Evolutionary conservation across 2,113 vertebrate genomes (phyloP).

Genomic region (Cephalopterus ornatus): DNA sequence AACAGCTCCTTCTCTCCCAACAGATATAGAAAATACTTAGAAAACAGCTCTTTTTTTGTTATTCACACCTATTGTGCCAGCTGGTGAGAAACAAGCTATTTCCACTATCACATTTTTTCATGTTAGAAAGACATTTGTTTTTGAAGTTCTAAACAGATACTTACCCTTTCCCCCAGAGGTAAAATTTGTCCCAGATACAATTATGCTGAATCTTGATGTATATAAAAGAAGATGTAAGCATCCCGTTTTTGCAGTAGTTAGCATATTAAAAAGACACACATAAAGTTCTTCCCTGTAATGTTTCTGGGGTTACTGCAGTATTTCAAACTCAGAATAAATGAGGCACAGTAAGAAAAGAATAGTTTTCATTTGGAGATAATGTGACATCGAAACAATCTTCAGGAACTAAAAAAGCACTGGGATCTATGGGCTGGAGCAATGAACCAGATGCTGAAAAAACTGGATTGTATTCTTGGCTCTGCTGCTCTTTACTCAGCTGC

Average conservation of each 20-base stretch:
- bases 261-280: constrained; percentile 8
- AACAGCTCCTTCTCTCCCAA: background rate
- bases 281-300: background rate
- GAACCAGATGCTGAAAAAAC: background rate
- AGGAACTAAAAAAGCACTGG: background rate
- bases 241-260: background rate
- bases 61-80: background rate
- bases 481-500: background rate
- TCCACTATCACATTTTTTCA: background rate
- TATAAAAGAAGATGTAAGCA: constrained; percentile 8
- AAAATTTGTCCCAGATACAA: background rate
- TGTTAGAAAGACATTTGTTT: background rate
- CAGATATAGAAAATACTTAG: background rate
- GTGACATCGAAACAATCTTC: background rate
- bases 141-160: background rate
- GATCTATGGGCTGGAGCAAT: background rate
- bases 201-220: constrained; percentile 9
- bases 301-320: background rate
- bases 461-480: background rate
- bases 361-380: background rate
- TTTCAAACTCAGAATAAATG: background rate
- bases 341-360: background rate
- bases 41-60: background rate
- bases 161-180: background rate
- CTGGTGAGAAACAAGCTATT: background rate